Evolutionary conservation across 2,888 invertebrate species (phyloP).

Genomic region (Lasioglossum pauxillum): DNA sequence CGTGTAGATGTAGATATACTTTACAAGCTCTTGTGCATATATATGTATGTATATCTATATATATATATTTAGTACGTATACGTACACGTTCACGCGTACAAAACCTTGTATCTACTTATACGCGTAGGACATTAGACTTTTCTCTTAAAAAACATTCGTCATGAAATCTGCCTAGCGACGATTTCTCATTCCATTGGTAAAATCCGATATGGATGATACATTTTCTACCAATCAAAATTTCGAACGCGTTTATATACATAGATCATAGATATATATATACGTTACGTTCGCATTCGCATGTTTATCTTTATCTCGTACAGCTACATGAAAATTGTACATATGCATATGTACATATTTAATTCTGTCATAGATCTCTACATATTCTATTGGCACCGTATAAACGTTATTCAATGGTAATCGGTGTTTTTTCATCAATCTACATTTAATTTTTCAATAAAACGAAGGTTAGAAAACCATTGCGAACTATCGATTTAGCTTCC

Average conservation of each 20-base stretch:
- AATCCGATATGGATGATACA: not conserved
- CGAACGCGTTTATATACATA: not conserved
- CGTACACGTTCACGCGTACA: not conserved
- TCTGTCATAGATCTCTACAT: not conserved
- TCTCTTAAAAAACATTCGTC: not conserved
- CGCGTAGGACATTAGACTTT: not conserved
- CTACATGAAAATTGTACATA: not conserved
- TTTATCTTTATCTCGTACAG: not conserved
- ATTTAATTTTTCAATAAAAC: not conserved
- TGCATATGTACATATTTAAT: not conserved
- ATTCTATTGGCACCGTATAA: not conserved
- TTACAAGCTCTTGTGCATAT: not conserved
- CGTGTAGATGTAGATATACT: not conserved
- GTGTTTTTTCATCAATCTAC: not conserved
- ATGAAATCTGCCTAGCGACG: not conserved
- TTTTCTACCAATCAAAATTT: not conserved
- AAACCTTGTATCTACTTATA: not conserved
- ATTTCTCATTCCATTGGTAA: conserved; percentile 3
- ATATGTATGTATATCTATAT: too few species aligned
- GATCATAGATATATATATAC: not conserved
- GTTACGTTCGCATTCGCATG: not conserved
- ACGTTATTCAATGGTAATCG: not conserved
- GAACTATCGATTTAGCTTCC: not conserved
- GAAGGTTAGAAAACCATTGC: not conserved
- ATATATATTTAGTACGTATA: not conserved